phyloP scores from a whole-genome alignment of 2,113 vertebrate species.

The Pelobates fuscus region DNA sequence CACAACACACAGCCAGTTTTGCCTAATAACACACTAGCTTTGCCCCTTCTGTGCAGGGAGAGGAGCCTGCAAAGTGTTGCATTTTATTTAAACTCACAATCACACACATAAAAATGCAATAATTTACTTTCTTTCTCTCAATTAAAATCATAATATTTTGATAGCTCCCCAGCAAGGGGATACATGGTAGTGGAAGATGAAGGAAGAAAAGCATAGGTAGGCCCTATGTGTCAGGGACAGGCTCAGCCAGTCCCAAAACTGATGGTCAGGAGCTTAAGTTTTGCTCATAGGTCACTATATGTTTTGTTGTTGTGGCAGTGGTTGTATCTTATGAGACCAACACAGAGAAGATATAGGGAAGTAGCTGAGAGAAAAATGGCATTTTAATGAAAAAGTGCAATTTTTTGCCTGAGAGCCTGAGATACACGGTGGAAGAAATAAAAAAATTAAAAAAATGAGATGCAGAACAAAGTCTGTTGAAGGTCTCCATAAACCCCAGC shows the following conservation, averaged over 20 bases:
- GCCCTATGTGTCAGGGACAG: slow-evolving; percentile 14
- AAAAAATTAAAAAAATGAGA: neutral
- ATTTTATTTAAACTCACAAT: slow-evolving; percentile 44
- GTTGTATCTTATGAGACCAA: neutral
- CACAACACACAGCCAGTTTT: slow-evolving; percentile 47
- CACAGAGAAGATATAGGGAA: neutral
- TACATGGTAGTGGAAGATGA: neutral
- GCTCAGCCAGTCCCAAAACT: slow-evolving; percentile 33
- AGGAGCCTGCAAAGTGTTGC: slow-evolving; percentile 35
- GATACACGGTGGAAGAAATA: neutral
- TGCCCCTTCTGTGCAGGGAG: slow-evolving; percentile 27
- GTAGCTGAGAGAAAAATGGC: neutral
- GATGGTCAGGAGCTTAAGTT: neutral
- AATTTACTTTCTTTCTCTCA: slow-evolving; percentile 44
- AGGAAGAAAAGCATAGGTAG: neutral
- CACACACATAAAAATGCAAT: slow-evolving; percentile 46
- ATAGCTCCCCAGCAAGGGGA: slow-evolving; percentile 15
- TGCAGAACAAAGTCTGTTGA: too few relatives aligned
- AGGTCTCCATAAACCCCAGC: neutral
- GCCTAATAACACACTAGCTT: slow-evolving; percentile 39
- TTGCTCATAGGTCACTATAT: neutral
- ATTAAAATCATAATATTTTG: slow-evolving; percentile 39
- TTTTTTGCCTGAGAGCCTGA: neutral
- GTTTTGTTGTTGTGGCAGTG: neutral
- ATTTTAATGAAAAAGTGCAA: slow-evolving; percentile 11